Percentiles rank a stretch among this genome's conserved stretches.
These are phyloP conservation scores for Formica aserva DNA, from an alignment of 2,888 invertebrate genomes.

Conservation along the genomic window DNA sequence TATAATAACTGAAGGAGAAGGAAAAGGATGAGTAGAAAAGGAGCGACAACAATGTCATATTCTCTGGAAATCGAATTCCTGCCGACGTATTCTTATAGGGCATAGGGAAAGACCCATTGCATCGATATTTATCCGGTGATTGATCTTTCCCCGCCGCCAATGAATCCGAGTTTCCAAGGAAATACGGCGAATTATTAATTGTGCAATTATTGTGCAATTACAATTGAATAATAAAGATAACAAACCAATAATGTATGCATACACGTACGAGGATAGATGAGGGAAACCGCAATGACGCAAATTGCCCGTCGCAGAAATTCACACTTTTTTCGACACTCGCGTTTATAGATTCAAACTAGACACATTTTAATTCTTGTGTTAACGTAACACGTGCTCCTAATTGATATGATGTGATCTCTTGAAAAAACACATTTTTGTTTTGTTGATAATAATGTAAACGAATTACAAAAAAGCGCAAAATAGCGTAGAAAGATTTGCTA, in stretches of 20 bases:
- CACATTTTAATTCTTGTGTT: neutral
- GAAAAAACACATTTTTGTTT: neutral
- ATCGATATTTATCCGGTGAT: neutral
- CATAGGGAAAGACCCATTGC: neutral
- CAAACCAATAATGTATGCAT: neutral
- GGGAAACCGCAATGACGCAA: slow-evolving; percentile 13
- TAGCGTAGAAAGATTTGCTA: neutral
- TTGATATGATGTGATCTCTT: neutral
- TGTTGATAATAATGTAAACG: neutral
- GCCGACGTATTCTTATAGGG: neutral
- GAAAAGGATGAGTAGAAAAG: neutral
- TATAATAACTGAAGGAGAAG: neutral
- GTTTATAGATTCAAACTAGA: neutral
- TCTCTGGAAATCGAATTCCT: slow-evolving; percentile 12
- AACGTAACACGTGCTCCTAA: neutral
- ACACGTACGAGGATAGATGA: neutral
- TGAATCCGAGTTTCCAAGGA: neutral
- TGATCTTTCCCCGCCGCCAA: neutral
- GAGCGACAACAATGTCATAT: neutral
- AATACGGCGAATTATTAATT: neutral
- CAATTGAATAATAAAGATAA: slow-evolving; percentile 5
- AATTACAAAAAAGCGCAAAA: neutral
- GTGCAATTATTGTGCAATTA: neutral
- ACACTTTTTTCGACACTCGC: neutral
- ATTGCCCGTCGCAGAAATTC: neutral